Percentiles rank a stretch among this genome's conserved stretches.
Evolutionary conservation across 2,888 invertebrate species (phyloP).

Genomic region (Mantis religiosa): DNA sequence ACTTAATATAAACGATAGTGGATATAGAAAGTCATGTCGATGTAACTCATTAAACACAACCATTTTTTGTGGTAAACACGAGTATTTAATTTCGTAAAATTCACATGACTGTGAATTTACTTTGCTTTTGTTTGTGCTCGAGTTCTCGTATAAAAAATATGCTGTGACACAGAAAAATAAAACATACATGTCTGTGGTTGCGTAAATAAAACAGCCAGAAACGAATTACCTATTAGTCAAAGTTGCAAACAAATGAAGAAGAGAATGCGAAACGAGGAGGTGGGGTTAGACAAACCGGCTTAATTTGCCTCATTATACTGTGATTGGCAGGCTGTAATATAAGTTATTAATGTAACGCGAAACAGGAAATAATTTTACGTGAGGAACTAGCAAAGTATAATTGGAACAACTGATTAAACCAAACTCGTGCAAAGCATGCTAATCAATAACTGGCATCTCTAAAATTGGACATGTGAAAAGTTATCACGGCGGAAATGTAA

Average conservation of each 20-base stretch:
- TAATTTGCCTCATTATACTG: neutral
- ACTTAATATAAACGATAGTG: no score
- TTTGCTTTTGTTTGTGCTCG: no score
- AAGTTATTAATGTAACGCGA: neutral
- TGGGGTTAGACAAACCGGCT: neutral
- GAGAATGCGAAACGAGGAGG: neutral
- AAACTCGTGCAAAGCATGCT: neutral
- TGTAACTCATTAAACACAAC: no score
- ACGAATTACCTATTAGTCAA: neutral
- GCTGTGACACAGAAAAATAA: no score
- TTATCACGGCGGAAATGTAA: neutral
- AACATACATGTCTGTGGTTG: neutral
- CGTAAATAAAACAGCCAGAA: neutral
- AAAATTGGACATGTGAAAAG: neutral
- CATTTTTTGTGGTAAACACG: no score
- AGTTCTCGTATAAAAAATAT: no score
- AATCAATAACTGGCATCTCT: neutral
- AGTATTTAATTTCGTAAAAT: no score
- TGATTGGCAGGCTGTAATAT: neutral
- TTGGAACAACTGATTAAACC: neutral
- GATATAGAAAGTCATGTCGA: no score
- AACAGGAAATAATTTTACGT: neutral
- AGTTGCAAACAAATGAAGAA: neutral
- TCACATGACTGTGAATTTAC: no score
- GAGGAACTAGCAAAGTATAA: neutral